These are phyloP conservation scores for Galagoides demidoff DNA, from an alignment of 2,797 vertebrate genomes.

Conservation along the genomic window DNA sequence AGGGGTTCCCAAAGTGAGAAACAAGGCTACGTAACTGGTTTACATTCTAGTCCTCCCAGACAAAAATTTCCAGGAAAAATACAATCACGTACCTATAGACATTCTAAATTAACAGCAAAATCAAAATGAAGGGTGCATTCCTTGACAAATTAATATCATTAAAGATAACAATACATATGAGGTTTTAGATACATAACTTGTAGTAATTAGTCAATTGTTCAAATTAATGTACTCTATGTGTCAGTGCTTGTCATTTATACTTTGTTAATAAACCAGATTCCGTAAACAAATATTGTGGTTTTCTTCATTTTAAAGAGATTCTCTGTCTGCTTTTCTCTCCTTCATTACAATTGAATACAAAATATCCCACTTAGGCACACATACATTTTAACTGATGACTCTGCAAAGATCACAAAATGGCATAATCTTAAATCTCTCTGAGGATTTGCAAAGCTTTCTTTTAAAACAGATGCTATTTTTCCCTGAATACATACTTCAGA, in stretches of 20 bases:
- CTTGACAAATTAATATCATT: background rate
- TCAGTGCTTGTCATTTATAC: background rate
- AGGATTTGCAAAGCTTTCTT: background rate
- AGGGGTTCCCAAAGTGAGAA: background rate
- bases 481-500: constrained; percentile 3
- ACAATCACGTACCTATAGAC: background rate
- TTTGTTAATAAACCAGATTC: background rate
- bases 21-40: background rate
- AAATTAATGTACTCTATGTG: background rate
- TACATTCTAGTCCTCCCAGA: background rate
- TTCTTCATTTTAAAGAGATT: background rate
- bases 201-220: background rate
- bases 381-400: background rate
- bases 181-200: background rate
- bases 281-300: background rate
- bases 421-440: background rate
- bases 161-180: background rate
- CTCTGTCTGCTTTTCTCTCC: background rate
- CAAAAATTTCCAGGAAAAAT: background rate
- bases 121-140: background rate
- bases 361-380: background rate
- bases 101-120: background rate
- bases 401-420: background rate
- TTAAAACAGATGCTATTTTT: constrained; percentile 56
- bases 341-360: background rate